Conservation (phyloP, 2,113 vertebrate genomes). For the Oxyura jamaicensis region DNA sequence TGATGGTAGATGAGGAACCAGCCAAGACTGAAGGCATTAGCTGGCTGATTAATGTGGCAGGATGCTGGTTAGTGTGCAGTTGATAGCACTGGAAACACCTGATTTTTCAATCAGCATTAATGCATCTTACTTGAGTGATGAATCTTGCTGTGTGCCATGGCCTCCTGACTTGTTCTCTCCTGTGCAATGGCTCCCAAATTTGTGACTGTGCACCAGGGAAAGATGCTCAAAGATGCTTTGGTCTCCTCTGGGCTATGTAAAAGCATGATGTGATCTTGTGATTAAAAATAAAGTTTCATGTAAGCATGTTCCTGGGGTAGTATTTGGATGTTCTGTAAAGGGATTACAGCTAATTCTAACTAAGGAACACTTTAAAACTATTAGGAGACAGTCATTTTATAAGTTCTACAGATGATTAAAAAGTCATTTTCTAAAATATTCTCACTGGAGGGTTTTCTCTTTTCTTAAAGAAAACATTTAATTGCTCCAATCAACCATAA, state of each 20-base stretch:
- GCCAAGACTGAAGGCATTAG: neutral
- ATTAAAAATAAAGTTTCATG: constrained; percentile 69
- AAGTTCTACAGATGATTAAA: constrained; percentile 93
- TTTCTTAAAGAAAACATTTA: constrained; percentile 89
- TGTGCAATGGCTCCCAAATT: neutral
- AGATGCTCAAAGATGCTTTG: neutral
- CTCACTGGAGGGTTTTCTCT: constrained; percentile 86
- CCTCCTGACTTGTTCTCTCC: neutral
- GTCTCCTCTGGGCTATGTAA: neutral
- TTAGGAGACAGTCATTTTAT: constrained; percentile 85
- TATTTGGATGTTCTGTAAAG: constrained; percentile 18
- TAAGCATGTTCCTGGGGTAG: constrained; percentile 69
- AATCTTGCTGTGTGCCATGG: neutral
- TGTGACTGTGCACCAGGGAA: neutral
- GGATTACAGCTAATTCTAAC: constrained; percentile 76
- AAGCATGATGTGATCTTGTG: constrained; percentile 19
- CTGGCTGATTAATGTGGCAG: neutral
- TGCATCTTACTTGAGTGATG: neutral
- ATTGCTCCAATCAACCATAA: constrained; percentile 94
- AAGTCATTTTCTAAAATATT: constrained; percentile 98
- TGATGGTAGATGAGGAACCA: neutral
- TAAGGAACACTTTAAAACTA: constrained; percentile 83
- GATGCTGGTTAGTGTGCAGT: neutral
- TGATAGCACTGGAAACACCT: neutral
- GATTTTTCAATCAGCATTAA: neutral